Evolutionary conservation across 2,888 invertebrate species (phyloP).

Genomic region (Drosophila mettleri): DNA sequence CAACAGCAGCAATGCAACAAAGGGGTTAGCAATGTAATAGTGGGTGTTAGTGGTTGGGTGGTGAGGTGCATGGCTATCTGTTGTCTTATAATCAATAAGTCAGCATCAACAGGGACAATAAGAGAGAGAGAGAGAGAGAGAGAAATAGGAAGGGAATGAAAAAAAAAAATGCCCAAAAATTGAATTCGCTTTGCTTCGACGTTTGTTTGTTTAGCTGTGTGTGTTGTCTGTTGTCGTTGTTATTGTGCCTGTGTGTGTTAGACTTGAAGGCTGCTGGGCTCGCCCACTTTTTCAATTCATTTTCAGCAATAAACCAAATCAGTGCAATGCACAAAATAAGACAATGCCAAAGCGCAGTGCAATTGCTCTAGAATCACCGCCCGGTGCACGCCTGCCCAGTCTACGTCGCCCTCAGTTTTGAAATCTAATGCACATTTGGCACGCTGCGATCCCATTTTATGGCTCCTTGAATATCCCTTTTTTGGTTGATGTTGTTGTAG

Average conservation of each 20-base stretch:
- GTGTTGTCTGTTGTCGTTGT: neutral
- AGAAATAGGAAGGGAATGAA: neutral
- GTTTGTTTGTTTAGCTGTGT: conserved; percentile 30
- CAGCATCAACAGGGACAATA: conserved; percentile 10
- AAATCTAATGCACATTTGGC: conserved; percentile 7
- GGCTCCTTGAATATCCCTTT: conserved; percentile 7
- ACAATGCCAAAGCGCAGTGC: conserved; percentile 17
- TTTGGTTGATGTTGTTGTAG: neutral
- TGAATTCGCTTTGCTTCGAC: conserved; percentile 28
- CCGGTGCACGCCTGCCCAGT: neutral
- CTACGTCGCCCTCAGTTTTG: neutral
- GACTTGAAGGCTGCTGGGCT: conserved; percentile 9
- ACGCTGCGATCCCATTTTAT: neutral
- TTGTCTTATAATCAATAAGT: conserved; percentile 41
- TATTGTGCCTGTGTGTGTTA: conserved; percentile 6
- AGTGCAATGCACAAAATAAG: conserved; percentile 21
- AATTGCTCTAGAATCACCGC: conserved; percentile 2
- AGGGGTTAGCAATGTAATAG: conserved; percentile 15
- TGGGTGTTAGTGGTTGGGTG: neutral
- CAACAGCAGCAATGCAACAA: conserved; percentile 16
- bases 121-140: neutral
- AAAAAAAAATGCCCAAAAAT: conserved; percentile 26
- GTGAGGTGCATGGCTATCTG: conserved; percentile 14
- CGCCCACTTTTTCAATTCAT: conserved; percentile 3
- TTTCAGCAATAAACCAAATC: conserved; percentile 18